Conservation (phyloP, 2,888 invertebrate genomes). For the Idaea dimidiata region DNA sequence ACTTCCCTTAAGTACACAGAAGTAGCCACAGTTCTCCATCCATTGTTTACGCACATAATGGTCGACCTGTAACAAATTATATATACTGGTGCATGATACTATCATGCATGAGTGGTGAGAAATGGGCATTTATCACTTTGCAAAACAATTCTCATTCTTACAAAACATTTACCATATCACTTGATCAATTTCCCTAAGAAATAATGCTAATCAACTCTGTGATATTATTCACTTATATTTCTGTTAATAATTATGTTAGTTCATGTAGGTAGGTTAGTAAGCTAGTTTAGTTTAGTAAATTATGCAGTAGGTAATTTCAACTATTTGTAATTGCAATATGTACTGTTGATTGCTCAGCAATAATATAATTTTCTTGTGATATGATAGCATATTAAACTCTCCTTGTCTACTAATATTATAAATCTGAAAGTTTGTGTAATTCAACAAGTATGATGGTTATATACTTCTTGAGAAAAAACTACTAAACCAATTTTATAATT, state of each 20-base stretch:
- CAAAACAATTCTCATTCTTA: neutral
- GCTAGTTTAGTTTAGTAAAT: neutral
- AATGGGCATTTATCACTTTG: neutral
- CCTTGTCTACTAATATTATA: too few relatives aligned
- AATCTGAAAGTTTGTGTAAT: too few relatives aligned
- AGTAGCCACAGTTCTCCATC: conserved; percentile 78
- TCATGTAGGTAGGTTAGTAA: neutral
- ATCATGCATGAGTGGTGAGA: too few relatives aligned
- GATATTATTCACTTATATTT: neutral
- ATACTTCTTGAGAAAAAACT: too few relatives aligned
- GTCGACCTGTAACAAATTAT: conserved; percentile 73
- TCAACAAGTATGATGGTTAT: too few relatives aligned
- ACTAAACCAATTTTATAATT: too few relatives aligned
- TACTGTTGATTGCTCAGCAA: conserved; percentile 11
- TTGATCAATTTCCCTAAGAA: conserved; percentile 32
- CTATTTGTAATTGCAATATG: conserved; percentile 4
- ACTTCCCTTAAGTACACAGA: conserved; percentile 81
- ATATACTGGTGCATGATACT: neutral
- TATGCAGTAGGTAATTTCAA: neutral
- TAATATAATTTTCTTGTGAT: conserved; percentile 5
- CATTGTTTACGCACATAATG: conserved; percentile 83
- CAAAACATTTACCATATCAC: conserved; percentile 34
- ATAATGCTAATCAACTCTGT: conserved; percentile 4
- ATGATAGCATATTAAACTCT: conserved; percentile 5
- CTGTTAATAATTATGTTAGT: neutral